A percentile compares a stretch with the other conserved stretches of the same genome.
Evolutionary conservation across 2,888 invertebrate species (phyloP).

Genomic region (Eubasilissa splendida): DNA sequence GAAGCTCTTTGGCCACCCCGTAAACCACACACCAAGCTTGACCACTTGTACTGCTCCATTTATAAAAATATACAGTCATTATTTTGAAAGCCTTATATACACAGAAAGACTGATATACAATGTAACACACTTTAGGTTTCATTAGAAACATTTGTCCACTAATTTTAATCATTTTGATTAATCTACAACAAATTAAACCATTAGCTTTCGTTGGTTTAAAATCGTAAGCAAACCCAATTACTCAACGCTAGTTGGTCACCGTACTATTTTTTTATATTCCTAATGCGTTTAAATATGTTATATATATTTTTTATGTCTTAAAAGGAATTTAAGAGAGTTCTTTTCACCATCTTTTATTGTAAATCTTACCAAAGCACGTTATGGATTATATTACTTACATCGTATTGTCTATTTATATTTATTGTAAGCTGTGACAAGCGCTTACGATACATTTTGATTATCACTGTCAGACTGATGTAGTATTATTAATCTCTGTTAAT

Average conservation of each 20-base stretch:
- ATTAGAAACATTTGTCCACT: neutral
- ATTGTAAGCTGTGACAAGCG: neutral
- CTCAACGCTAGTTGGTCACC: neutral
- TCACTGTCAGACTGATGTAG: neutral
- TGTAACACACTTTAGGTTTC: neutral
- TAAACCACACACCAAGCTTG: slow-evolving; percentile 8
- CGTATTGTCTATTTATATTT: neutral
- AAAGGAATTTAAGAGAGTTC: neutral
- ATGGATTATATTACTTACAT: neutral
- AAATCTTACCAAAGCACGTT: slow-evolving; percentile 1
- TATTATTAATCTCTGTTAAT: neutral
- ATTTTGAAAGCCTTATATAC: neutral
- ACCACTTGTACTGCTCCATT: neutral
- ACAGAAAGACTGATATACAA: slow-evolving; percentile 1
- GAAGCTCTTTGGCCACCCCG: neutral
- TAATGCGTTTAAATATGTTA: neutral
- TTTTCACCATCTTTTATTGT: neutral
- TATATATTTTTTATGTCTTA: neutral
- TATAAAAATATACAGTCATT: neutral
- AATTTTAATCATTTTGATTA: no score
- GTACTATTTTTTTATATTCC: neutral
- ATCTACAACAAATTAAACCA: no score
- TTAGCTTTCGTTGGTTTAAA: no score
- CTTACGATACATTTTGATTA: no score
- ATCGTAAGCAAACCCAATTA: neutral